Base-by-base conservation (phyloP, 2,888 invertebrate species). In the Petrolisthes manimaculis region DNA sequence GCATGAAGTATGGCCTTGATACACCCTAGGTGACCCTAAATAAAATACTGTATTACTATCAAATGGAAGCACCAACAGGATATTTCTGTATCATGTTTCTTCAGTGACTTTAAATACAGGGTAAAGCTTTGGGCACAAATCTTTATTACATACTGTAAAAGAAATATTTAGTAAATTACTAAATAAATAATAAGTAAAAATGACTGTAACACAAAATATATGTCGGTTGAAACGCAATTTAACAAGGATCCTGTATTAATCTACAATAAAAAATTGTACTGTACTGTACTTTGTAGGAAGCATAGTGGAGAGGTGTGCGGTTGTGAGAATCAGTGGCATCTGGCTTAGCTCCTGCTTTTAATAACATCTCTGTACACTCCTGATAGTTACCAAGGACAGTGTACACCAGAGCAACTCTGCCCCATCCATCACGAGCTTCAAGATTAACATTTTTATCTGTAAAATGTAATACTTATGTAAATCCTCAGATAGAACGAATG, bases 1-100 rank as follows among this genome's bases (percentile, higher is more conserved):
- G 88, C 75, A 84, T 88, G 88, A 12, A 88, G 54, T 12, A 88
- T 84, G 84, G 79, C 78, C 61, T 88, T 88, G 75, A 88, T 84
- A 61, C 84, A 84, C 4, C 80, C 84, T 8, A 84, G 55, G 56
- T 88, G 79, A 67, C 88, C 88, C 88, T 88, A 80, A 51, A 67
- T 51, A 21, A 12, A 3, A 69, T 9, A 74, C 21, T 12, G n/a
- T n/a, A 37, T 37, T 37, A 37, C 37, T 37, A 37, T 37, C 37
- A 37, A 37, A 37, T 37, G 37, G 37, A 18, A 78, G 53, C n/a
- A 14, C 21, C 55, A 37, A 24, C 6, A 24, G 37, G 1, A 21
- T n/a, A 24, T 71, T 24, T 3, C 12, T 54, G 5, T 14, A 1
- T 24, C 24, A 12, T 53, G 9, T 56, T 2, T 24, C 0, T 3